Evolutionary conservation across 2,113 vertebrate genomes (phyloP), one percentile per base, ranked within the genome.

Genomic region (Buteo buteo): DNA sequence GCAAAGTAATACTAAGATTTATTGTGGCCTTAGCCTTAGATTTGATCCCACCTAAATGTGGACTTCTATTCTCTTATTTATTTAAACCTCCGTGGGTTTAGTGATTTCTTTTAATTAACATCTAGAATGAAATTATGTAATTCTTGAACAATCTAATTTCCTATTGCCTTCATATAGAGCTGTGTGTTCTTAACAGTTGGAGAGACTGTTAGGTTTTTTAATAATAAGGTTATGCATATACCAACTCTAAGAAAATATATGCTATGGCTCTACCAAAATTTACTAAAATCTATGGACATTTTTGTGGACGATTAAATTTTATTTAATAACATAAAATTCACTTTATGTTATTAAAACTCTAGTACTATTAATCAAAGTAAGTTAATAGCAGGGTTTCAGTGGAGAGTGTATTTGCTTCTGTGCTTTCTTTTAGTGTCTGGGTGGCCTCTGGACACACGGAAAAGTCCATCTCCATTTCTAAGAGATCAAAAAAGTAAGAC

Each of bases 41-140:
- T 88, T 95, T 65, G 47, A 72, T 79, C 32, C 31, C 52, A 36
- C 38, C 50, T 76, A 62, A 82, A 85, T 58, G 45, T 70, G 71
- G 58, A 42, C 44, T 94, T 93, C 18, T 64, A 50, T 58, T 88
- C 31, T 62, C 16, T 42, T 58, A 64, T 2, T 77, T 77, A 69
- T 94, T 91, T 82, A 84, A 94, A 71, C 13, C 40, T 88, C 58
- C 1, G 0, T 84, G 69, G 34, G 20, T 72, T 88, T 59, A 65
- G 47, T 79, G 42, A 64, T 86, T 88, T 65, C 65, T 93, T 92
- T 83, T 90, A 88, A 88, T 90, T 92, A 90, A 88, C 50, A 74
- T 62, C 38, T 25, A 34, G 32, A 70, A 42, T 72, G n/a, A 83
- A 86, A 62, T 83, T 4, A 58, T 15, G 8, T 80, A 29, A 34